These are phyloP conservation scores for Notodromas monacha DNA, from an alignment of 2,888 invertebrate genomes.

Conservation along the genomic window DNA sequence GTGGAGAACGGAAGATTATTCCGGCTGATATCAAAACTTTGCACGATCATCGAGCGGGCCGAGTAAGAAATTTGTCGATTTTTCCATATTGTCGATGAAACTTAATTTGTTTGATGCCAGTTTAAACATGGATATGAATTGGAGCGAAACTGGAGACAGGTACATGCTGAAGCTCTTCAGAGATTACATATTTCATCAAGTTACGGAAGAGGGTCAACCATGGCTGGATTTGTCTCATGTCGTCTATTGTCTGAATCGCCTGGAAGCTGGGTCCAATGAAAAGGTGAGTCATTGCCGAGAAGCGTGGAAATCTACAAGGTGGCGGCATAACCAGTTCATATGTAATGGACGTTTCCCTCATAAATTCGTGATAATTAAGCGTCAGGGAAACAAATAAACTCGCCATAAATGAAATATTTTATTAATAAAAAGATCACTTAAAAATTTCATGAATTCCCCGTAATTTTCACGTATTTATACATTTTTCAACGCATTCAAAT, in stretches of 20 bases:
- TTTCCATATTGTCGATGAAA: neutral
- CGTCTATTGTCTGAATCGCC: slow-evolving; percentile 64
- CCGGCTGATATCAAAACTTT: slow-evolving; percentile 59
- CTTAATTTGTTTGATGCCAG: slow-evolving; percentile 20
- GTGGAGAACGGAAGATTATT: slow-evolving; percentile 77
- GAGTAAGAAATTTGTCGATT: slow-evolving; percentile 27
- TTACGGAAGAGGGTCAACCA: slow-evolving; percentile 60
- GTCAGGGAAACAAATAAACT: too few species aligned
- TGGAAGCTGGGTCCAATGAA: slow-evolving; percentile 44
- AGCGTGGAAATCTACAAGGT: too few species aligned
- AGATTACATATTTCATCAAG: slow-evolving; percentile 87
- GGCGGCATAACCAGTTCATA: too few species aligned
- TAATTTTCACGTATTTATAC: too few species aligned
- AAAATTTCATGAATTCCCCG: too few species aligned
- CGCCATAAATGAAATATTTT: too few species aligned
- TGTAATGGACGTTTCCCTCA: too few species aligned
- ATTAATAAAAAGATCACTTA: too few species aligned
- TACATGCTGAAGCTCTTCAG: slow-evolving; percentile 93
- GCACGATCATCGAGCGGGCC: slow-evolving; percentile 74
- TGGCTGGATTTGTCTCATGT: slow-evolving; percentile 92
- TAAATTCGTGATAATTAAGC: too few species aligned
- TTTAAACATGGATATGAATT: slow-evolving; percentile 60
- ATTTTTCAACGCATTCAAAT: too few species aligned
- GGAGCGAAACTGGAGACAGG: slow-evolving; percentile 93
- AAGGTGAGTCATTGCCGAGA: slow-evolving; percentile 35